Conservation (phyloP, 2,888 invertebrate species). For the Aproaerema taeniolella region DNA sequence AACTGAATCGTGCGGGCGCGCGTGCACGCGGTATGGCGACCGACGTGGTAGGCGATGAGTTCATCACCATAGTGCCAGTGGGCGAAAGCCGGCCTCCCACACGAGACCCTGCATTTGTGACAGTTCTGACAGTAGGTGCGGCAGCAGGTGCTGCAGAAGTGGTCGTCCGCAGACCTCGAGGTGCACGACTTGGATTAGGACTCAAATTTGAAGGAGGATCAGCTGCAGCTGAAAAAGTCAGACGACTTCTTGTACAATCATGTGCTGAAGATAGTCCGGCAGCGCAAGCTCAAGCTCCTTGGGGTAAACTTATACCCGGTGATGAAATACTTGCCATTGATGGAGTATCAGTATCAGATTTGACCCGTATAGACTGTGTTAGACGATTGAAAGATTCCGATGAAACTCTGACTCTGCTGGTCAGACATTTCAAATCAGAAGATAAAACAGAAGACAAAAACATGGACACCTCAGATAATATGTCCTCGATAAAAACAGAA, state of each 20-base stretch:
- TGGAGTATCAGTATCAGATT: constrained; percentile 83
- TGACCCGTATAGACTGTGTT: constrained; percentile 93
- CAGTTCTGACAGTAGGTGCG: constrained; percentile 77
- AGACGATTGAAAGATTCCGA: constrained; percentile 90
- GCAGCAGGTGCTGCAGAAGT: constrained; percentile 82
- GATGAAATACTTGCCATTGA: constrained; percentile 95
- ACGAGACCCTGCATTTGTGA: constrained; percentile 71
- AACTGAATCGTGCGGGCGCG: constrained; percentile 35
- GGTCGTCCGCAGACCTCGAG: constrained; percentile 89
- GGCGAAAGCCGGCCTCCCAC: constrained; percentile 61
- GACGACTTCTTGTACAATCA: constrained; percentile 90
- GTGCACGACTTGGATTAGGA: constrained; percentile 93
- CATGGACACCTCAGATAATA: constrained; percentile 47
- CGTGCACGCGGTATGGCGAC: constrained; percentile 68
- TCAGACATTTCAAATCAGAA: constrained; percentile 78
- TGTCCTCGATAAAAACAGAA: constrained; percentile 54
- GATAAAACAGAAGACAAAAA: constrained; percentile 42
- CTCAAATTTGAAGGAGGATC: constrained; percentile 95
- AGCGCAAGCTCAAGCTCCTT: constrained; percentile 87
- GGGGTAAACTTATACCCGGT: constrained; percentile 90
- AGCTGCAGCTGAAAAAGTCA: constrained; percentile 87
- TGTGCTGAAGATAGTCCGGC: constrained; percentile 93
- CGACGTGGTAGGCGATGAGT: constrained; percentile 66
- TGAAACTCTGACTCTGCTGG: constrained; percentile 85
- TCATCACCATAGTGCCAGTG: constrained; percentile 78